A percentile compares a stretch with the other conserved stretches of the same genome.
Evolutionary conservation across 2,797 vertebrate genomes (phyloP).

Genomic region (Tapera naevia): DNA sequence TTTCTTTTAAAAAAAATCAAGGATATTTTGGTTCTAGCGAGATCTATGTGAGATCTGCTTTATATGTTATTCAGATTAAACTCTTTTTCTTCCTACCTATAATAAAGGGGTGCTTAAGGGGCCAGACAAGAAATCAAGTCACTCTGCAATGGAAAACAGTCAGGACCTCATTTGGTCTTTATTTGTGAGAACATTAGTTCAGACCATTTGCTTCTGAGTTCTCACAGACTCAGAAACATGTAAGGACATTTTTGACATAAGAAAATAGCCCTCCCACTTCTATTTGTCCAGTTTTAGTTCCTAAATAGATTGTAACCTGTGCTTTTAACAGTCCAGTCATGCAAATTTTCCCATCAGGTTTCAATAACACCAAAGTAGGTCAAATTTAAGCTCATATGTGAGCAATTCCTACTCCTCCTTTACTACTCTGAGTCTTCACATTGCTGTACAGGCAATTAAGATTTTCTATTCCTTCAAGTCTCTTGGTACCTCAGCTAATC

Average conservation of each 20-base stretch:
- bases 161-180: neutral
- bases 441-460: conserved; percentile 41
- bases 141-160: neutral
- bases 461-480: conserved; percentile 55
- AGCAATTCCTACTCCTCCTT: conserved; percentile 26
- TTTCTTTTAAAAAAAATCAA: neutral
- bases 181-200: neutral
- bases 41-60: neutral
- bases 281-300: neutral
- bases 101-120: neutral
- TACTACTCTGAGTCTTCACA: neutral
- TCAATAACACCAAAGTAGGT: conserved; percentile 43
- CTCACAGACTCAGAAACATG: neutral
- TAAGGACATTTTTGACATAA: neutral
- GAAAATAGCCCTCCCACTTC: neutral
- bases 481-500: conserved; percentile 46
- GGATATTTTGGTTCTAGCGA: neutral
- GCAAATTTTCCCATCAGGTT: conserved; percentile 23
- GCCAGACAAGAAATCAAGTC: neutral
- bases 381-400: neutral
- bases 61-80: neutral
- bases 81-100: neutral
- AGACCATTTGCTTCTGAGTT: neutral
- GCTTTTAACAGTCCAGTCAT: conserved; percentile 25
- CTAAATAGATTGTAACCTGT: neutral